Base-by-base conservation (phyloP, 2,113 vertebrate genomes). In the Acrocephalus arundinaceus region DNA sequence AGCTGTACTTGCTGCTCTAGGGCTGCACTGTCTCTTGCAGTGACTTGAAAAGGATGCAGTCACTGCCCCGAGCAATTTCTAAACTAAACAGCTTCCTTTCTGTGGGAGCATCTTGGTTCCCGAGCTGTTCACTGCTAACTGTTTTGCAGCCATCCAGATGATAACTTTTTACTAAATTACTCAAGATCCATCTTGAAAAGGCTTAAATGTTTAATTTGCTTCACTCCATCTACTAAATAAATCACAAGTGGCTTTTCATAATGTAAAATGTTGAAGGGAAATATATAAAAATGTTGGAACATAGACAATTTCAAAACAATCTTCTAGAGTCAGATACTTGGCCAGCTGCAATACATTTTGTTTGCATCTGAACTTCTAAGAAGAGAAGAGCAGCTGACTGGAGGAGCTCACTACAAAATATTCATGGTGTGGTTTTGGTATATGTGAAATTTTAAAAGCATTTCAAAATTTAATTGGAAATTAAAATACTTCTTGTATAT, bases 191-290 rank as follows among this genome's bases (percentile, higher is more conserved):
- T 90, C 49, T 62, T 76, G 66, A 89, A 95, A 87, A 89, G 66
- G 84, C 83, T 85, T 96, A 95, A 96, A 95, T 94, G 89, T 94
- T 95, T 95, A 82, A 94, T 95, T 89, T 73, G 74, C 58, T 85
- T 70, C 41, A 82, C 74, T 91, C 20, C 37, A 43, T 43, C 87
- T 87, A 90, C 67, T 85, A 83, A 97, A 95, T 94, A 96, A 96
- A 95, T 94, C 81, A 95, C 58, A 82, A 87, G 51, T 58, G 71
- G 70, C 54, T 87, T 89, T 87, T 70, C 70, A 70, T 87, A 85
- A 94, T 51, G 87, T 3, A 82, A 91, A 93, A 73, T 18, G 58
- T 55, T 82, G 89, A 89, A 85, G 46, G 82, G 52, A 93, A 95
- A 82, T 76, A 58, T 8, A 95, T 86, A 33, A 94, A 91, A 93